phyloP scores from a whole-genome alignment of 2,113 vertebrate species.

The Puffinus mauretanicus region DNA sequence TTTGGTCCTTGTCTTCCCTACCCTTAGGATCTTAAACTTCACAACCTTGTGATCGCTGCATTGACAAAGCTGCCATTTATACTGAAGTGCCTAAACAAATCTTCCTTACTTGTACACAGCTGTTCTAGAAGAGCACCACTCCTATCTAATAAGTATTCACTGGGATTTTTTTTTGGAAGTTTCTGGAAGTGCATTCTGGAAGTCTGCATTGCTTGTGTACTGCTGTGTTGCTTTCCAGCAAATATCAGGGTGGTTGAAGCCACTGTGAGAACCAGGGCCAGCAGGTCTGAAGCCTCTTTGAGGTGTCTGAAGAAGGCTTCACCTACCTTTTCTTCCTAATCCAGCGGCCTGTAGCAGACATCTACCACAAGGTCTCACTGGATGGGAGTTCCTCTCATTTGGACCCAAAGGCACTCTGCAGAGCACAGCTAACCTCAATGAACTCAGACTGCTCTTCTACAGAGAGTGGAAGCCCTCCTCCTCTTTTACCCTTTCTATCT shows the following conservation, averaged over 20 bases:
- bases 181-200: not conserved
- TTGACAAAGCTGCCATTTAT: not conserved
- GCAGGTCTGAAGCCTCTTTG: not conserved
- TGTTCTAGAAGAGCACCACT: not conserved
- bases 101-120: not conserved
- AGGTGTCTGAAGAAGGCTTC: not conserved
- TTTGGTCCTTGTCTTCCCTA: not conserved
- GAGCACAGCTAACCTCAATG: not conserved
- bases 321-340: not conserved
- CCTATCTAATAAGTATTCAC: not conserved
- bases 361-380: not conserved
- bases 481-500: not conserved
- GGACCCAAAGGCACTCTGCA: not conserved
- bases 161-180: not conserved
- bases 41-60: not conserved
- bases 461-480: not conserved
- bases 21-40: not conserved
- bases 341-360: not conserved
- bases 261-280: not conserved
- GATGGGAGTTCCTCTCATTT: not conserved
- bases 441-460: not conserved
- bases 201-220: not conserved
- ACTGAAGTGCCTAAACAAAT: not conserved
- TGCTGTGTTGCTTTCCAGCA: not conserved
- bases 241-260: not conserved